Evolutionary conservation across 2,797 vertebrate species (phyloP).

Genomic region (Agapornis canus): DNA sequence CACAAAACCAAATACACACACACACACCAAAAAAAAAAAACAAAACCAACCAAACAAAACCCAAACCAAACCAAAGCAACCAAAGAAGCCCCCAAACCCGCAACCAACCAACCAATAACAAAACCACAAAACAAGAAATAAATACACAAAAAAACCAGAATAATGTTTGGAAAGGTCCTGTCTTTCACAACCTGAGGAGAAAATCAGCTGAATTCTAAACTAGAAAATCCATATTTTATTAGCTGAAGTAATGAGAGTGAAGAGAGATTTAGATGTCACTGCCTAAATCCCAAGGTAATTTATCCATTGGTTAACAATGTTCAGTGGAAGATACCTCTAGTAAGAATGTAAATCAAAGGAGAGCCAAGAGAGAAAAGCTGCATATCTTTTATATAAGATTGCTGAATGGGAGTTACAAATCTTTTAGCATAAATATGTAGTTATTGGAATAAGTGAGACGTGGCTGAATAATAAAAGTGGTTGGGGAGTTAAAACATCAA

Average conservation of each 20-base stretch:
- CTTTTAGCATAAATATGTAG: conserved; percentile 13
- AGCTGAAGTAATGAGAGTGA: background rate
- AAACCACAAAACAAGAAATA: background rate
- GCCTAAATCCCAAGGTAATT: conserved; percentile 12
- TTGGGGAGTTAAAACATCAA: conserved; percentile 19
- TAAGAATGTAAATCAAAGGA: conserved; percentile 30
- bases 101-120: background rate
- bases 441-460: conserved; percentile 1
- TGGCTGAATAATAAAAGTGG: background rate
- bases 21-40: too few species aligned
- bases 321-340: background rate
- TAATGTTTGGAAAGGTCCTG: background rate
- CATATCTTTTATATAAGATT: background rate
- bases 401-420: conserved; percentile 33
- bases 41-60: too few species aligned
- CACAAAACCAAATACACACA: background rate
- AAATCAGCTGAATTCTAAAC: background rate
- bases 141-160: background rate
- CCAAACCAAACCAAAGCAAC: background rate
- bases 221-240: conserved; percentile 13
- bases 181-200: background rate
- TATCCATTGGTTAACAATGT: background rate
- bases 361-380: background rate
- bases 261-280: background rate
- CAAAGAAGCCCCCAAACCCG: background rate